These are phyloP conservation scores for Homalodisca vitripennis DNA, from an alignment of 1,140 invertebrate species.

Conservation along the genomic window DNA sequence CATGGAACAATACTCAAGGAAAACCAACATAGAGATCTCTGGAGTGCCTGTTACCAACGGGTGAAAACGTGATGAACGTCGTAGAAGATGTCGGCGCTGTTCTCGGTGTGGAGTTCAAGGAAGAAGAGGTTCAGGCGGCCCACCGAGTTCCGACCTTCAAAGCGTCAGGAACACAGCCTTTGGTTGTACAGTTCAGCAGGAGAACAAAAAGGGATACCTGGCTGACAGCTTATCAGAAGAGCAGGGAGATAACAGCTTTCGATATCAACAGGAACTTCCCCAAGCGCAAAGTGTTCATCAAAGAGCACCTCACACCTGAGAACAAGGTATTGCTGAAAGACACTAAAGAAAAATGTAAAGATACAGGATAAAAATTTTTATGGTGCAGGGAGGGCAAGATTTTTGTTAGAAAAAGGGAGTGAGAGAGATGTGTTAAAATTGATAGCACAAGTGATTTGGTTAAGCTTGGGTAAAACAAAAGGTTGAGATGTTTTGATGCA, in stretches of 20 bases:
- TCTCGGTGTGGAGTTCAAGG: not conserved
- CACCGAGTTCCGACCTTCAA: not conserved
- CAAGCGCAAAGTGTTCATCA: not conserved
- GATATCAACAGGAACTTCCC: not conserved
- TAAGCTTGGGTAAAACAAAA: not conserved
- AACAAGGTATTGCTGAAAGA: not conserved
- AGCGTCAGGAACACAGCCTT: not conserved
- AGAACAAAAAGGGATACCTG: not conserved
- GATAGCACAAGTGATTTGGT: not conserved
- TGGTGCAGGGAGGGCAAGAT: not conserved
- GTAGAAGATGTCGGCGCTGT: not conserved
- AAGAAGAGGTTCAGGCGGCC: not conserved
- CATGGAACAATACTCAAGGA: not conserved
- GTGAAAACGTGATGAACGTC: not conserved
- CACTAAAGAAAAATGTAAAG: not conserved
- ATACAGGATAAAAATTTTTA: not conserved
- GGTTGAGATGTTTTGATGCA: not conserved
- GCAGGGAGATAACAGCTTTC: not conserved
- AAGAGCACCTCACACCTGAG: not conserved
- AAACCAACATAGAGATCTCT: not conserved
- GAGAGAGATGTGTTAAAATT: not conserved
- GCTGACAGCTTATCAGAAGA: not conserved
- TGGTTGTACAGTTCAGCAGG: not conserved
- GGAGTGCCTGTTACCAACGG: not conserved
- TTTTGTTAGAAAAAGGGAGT: not conserved